Evolutionary conservation across 1,140 invertebrate genomes (phyloP), one percentile per base, ranked within the genome.

Genomic region (Papilio xuthus): DNA sequence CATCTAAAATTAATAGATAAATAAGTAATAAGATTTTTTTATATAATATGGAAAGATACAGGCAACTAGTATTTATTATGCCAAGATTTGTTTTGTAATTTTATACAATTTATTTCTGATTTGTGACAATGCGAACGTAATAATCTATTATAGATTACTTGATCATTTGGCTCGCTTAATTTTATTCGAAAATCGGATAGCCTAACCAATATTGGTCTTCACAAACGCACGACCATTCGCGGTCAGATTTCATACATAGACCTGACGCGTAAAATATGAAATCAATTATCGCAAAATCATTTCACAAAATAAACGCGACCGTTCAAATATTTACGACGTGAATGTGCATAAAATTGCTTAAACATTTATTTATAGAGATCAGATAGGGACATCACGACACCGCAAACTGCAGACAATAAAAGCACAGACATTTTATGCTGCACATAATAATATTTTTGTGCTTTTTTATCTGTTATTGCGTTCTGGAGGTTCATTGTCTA

Each of bases 401-500:
- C 83, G 78, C 84, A 84, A 82, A 81, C 77, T 80, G 77, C 42
- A 76, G 79, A 83, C 80, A 83, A 88, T 87, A 87, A 87, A 88
- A 79, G 79, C 80, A 79, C 82, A 89, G 86, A 87, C 82, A 79
- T 83, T 90, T 89, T 85, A 86, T 84, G 81, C 83, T 86, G 72
- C 80, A 73, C 32, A 77, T 82, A 75, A 80, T 83, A 67, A 69
- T 81, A 79, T 84, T 83, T 87, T 83, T 82, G 82, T 81, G 80
- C 77, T 77, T 83, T 86, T 86, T 88, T 86, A 86, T 88, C 86
- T 88, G 83, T 88, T 88, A 86, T 88, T 88, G 83, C 86, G 81
- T 85, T 80, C 83, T 81, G 81, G 80, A 79, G 82, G 82, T 82
- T 85, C 85, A 85, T 86, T 78, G 83, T 80, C 75, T 76, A 32